phyloP scores from a whole-genome alignment of 2,797 vertebrate genomes.

The Enteromius treurensis region DNA sequence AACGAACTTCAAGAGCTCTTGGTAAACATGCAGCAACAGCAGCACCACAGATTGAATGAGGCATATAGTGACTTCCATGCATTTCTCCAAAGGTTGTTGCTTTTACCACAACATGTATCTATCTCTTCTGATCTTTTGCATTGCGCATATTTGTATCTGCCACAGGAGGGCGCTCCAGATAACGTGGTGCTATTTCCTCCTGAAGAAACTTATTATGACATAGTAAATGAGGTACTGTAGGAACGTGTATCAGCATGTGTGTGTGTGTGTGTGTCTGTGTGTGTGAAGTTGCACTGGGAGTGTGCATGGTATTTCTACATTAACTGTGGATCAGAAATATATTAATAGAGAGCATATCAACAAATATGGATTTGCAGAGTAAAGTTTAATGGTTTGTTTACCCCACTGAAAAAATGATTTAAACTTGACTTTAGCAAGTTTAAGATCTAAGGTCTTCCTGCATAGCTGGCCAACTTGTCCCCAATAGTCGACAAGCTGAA shows the following conservation, averaged over 20 bases:
- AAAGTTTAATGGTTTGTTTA: background rate
- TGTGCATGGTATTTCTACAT: constrained; percentile 43
- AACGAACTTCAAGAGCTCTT: constrained; percentile 41
- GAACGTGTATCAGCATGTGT: constrained; percentile 27
- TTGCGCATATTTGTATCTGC: constrained; percentile 69
- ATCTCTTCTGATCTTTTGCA: constrained; percentile 1
- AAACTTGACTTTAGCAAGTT: background rate
- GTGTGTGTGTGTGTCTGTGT: constrained; percentile 8
- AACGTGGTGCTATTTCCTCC: constrained; percentile 77
- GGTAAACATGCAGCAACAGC: constrained; percentile 42
- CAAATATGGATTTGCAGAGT: background rate
- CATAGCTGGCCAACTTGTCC: background rate
- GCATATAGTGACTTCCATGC: constrained; percentile 29
- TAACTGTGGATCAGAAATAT: constrained; percentile 30
- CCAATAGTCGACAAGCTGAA: background rate
- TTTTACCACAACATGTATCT: constrained; percentile 9
- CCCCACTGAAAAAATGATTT: background rate
- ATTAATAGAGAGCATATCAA: constrained; percentile 32
- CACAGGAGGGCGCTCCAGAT: constrained; percentile 78
- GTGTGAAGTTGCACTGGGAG: constrained; percentile 13
- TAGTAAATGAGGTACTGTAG: constrained; percentile 59
- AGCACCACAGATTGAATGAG: constrained; percentile 16
- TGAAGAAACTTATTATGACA: constrained; percentile 66
- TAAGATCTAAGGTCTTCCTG: background rate
- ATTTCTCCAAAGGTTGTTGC: constrained; percentile 15